These are phyloP conservation scores for Caenorhabditis tropicalis DNA, from an alignment of 1,140 invertebrate genomes.

Conservation along the genomic window DNA sequence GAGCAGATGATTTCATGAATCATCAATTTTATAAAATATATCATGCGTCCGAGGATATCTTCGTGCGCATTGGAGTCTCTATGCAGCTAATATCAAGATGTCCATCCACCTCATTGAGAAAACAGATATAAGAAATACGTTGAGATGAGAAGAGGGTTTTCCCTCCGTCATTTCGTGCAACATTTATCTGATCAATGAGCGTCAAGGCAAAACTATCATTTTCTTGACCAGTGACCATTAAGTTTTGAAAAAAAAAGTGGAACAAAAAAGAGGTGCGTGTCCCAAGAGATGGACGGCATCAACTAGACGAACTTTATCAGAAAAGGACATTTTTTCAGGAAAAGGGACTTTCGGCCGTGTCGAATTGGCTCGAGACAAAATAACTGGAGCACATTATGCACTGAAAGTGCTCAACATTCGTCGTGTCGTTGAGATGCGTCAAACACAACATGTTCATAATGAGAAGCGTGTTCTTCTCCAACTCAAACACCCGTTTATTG, in stretches of 20 bases:
- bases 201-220: constrained; percentile 11
- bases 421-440: constrained; percentile 62
- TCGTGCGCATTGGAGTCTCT: background rate
- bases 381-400: constrained; percentile 67
- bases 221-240: constrained; percentile 33
- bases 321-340: constrained; percentile 58
- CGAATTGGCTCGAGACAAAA: constrained; percentile 63
- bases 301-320: background rate
- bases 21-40: background rate
- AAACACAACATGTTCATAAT: constrained; percentile 69
- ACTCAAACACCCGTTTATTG: constrained; percentile 69
- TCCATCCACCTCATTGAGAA: background rate
- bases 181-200: constrained; percentile 31
- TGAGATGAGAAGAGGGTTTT: background rate
- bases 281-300: background rate
- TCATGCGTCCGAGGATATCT: background rate
- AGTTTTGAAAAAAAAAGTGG: background rate
- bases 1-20: background rate
- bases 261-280: constrained; percentile 22
- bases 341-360: constrained; percentile 70
- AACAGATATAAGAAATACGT: background rate
- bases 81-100: background rate
- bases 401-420: constrained; percentile 65
- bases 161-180: constrained; percentile 24
- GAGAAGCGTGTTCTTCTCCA: constrained; percentile 65